These are phyloP conservation scores for Tineola bisselliella DNA, from an alignment of 2,888 invertebrate species.

Conservation along the genomic window DNA sequence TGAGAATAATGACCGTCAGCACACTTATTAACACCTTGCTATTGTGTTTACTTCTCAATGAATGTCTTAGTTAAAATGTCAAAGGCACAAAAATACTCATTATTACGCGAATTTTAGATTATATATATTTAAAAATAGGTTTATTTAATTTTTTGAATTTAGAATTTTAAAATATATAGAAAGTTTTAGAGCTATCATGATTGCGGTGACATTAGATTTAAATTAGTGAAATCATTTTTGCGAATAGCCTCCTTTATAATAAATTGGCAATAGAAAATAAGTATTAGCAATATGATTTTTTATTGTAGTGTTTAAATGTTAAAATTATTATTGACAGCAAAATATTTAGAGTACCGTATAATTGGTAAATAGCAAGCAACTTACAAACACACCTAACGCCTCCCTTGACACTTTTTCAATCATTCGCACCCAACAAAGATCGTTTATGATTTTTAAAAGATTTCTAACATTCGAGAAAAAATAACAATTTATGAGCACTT, in stretches of 20 bases:
- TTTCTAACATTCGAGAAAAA: slow-evolving; percentile 47
- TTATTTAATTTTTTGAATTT: too few species aligned
- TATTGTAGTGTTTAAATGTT: background rate
- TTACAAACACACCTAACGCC: slow-evolving; percentile 39
- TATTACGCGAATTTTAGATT: too few species aligned
- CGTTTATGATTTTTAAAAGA: slow-evolving; percentile 60
- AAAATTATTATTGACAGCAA: background rate
- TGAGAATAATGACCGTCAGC: slow-evolving; percentile 50
- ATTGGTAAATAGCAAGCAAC: slow-evolving; percentile 46
- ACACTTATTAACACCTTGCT: slow-evolving; percentile 56
- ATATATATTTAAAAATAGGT: too few species aligned
- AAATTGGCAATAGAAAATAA: too few species aligned
- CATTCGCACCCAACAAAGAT: slow-evolving; percentile 40
- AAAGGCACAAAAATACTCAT: background rate
- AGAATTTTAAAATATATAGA: too few species aligned
- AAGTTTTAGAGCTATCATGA: too few species aligned
- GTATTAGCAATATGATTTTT: too few species aligned
- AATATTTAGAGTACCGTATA: slow-evolving; percentile 23
- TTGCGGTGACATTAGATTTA: too few species aligned
- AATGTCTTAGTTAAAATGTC: slow-evolving; percentile 21
- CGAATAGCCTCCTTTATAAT: too few species aligned
- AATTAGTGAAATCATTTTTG: too few species aligned
- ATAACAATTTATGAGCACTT: slow-evolving; percentile 64
- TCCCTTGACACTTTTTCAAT: slow-evolving; percentile 44
- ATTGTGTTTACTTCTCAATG: slow-evolving; percentile 33